These are phyloP conservation scores for Euphydryas editha DNA, from an alignment of 2,888 invertebrate genomes.

Conservation along the genomic window DNA sequence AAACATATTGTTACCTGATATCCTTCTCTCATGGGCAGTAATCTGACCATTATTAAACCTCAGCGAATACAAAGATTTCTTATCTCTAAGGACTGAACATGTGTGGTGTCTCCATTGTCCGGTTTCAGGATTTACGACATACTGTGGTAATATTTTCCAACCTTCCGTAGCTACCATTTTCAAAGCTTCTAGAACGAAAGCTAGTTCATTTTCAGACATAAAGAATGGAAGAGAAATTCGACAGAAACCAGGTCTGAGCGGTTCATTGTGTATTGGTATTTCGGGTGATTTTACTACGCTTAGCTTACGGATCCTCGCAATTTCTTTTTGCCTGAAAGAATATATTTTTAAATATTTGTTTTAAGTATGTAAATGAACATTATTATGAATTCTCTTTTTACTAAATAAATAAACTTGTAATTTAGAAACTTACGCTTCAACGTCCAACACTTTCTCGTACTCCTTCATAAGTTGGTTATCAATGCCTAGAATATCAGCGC, in stretches of 20 bases:
- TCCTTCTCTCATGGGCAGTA: constrained; percentile 87
- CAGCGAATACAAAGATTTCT: constrained; percentile 92
- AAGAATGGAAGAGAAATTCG: constrained; percentile 94
- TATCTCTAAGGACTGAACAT: constrained; percentile 90
- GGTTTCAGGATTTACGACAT: constrained; percentile 93
- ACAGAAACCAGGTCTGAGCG: constrained; percentile 93
- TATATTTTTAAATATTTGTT: not conserved
- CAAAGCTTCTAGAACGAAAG: constrained; percentile 92
- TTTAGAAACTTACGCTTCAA: constrained; percentile 69
- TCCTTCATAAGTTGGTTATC: constrained; percentile 89
- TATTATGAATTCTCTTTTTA: not conserved
- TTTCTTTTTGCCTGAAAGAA: constrained; percentile 72
- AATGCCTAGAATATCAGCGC: constrained; percentile 93
- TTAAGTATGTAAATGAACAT: not conserved
- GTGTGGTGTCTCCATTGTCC: constrained; percentile 95
- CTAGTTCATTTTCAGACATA: constrained; percentile 90
- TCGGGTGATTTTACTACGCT: constrained; percentile 74
- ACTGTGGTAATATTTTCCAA: constrained; percentile 94
- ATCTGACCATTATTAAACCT: constrained; percentile 90
- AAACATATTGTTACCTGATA: constrained; percentile 76
- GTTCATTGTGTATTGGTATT: constrained; percentile 83
- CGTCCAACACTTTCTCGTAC: constrained; percentile 86
- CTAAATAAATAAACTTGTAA: not conserved
- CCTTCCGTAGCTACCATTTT: constrained; percentile 94
- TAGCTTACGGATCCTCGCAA: constrained; percentile 70